Evolutionary conservation across 2,888 invertebrate genomes (phyloP).

Genomic region (Drosophila neotestacea): DNA sequence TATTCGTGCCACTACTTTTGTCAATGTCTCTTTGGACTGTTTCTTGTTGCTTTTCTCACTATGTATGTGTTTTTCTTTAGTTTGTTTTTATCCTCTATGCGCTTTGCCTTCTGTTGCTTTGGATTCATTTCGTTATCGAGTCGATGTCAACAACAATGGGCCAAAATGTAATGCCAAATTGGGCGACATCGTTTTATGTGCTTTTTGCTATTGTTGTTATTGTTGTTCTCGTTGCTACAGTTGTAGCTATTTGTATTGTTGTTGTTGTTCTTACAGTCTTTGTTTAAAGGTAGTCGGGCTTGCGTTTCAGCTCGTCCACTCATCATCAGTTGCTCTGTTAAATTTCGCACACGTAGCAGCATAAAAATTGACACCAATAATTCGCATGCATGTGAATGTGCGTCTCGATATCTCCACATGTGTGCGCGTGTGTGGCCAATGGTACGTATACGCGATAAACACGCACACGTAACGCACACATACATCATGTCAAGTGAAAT

Average conservation of each 20-base stretch:
- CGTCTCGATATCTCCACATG: slow-evolving; percentile 3
- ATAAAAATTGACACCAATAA: slow-evolving; percentile 82
- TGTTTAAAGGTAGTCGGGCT: slow-evolving; percentile 61
- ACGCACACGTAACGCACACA: slow-evolving; percentile 70
- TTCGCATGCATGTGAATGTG: slow-evolving; percentile 55
- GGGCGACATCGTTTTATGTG: slow-evolving; percentile 73
- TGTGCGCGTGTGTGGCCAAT: slow-evolving; percentile 33
- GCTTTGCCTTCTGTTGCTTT: slow-evolving; percentile 36
- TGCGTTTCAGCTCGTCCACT: slow-evolving; percentile 44
- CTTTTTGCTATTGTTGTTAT: slow-evolving; percentile 16
- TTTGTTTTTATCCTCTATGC: slow-evolving; percentile 13
- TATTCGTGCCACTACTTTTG: slow-evolving; percentile 34
- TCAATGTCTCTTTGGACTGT: slow-evolving; percentile 38
- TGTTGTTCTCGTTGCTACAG: slow-evolving; percentile 16
- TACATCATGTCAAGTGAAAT: slow-evolving; percentile 68
- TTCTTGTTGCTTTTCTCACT: slow-evolving; percentile 22
- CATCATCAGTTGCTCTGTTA: slow-evolving; percentile 75
- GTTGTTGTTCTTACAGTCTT: slow-evolving; percentile 33
- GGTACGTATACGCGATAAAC: slow-evolving; percentile 73
- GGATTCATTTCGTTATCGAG: slow-evolving; percentile 73
- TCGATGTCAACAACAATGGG: slow-evolving; percentile 66
- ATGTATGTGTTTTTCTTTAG: slow-evolving; percentile 17
- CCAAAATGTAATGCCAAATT: slow-evolving; percentile 75
- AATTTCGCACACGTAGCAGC: slow-evolving; percentile 81
- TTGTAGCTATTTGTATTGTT: slow-evolving; percentile 12